phyloP scores from a whole-genome alignment of 1,140 invertebrate species.

The Drosophila murphyi region DNA sequence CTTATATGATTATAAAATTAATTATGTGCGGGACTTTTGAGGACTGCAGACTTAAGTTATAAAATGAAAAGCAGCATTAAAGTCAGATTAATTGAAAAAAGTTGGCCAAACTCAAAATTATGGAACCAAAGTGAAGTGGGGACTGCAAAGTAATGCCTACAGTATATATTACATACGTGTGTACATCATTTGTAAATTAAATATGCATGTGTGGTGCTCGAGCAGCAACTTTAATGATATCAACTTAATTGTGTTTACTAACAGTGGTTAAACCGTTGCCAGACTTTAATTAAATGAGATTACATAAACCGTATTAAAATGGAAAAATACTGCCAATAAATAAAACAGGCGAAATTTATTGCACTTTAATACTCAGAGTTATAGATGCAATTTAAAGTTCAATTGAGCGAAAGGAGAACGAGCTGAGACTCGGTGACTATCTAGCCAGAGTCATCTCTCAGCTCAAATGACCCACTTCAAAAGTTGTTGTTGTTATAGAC shows the following conservation, averaged over 20 bases:
- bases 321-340: conserved; percentile 19
- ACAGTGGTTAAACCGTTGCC: conserved; percentile 25
- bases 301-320: neutral
- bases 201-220: neutral
- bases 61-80: neutral
- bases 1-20: neutral
- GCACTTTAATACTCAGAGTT: neutral
- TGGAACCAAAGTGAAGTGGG: neutral
- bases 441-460: conserved; percentile 3
- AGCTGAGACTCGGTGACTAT: conserved; percentile 1
- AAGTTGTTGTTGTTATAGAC: conserved; percentile 33
- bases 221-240: conserved; percentile 4
- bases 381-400: neutral
- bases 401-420: neutral
- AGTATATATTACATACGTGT: neutral
- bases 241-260: conserved; percentile 31
- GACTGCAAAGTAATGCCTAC: neutral
- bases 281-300: neutral
- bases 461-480: conserved; percentile 60
- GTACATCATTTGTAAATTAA: conserved; percentile 6
- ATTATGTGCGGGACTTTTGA: neutral
- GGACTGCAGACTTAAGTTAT: neutral
- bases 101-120: neutral
- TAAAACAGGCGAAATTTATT: no score
- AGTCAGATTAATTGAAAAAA: neutral